Conservation (phyloP, 2,797 vertebrate genomes). For the Cuculus canorus region DNA sequence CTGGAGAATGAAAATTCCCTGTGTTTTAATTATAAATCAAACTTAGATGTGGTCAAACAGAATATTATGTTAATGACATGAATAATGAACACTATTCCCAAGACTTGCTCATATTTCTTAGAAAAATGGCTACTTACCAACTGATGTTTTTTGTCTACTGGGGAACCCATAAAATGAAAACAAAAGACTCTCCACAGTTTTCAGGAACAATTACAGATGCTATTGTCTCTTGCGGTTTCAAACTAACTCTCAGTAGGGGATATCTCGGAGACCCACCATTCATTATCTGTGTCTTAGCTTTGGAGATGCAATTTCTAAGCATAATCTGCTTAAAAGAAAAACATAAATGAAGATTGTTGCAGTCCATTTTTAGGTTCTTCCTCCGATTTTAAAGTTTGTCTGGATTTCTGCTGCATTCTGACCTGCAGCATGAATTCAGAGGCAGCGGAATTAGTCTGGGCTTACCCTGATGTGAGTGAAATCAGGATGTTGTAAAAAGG, state of each 20-base stretch:
- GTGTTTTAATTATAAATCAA: slow-evolving; percentile 64
- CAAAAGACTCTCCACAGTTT: slow-evolving; percentile 54
- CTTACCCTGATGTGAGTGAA: neutral
- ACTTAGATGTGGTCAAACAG: slow-evolving; percentile 59
- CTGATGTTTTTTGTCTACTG: slow-evolving; percentile 23
- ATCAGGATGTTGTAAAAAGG: neutral
- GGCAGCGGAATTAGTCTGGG: neutral
- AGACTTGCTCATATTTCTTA: slow-evolving; percentile 51
- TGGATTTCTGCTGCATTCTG: neutral
- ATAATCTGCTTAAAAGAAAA: slow-evolving; percentile 15
- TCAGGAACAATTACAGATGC: slow-evolving; percentile 50
- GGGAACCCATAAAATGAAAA: slow-evolving; percentile 54
- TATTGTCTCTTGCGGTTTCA: slow-evolving; percentile 42
- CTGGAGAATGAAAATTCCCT: slow-evolving; percentile 40
- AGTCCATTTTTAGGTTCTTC: neutral
- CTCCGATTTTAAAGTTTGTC: neutral
- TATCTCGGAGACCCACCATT: slow-evolving; percentile 35
- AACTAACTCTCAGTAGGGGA: slow-evolving; percentile 35
- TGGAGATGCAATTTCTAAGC: slow-evolving; percentile 20
- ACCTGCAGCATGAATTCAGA: neutral
- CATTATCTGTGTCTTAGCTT: slow-evolving; percentile 26
- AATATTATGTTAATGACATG: slow-evolving; percentile 56
- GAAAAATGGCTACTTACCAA: slow-evolving; percentile 57
- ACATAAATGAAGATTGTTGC: neutral
- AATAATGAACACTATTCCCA: slow-evolving; percentile 60